Evolutionary conservation across 1,140 invertebrate genomes (phyloP), one percentile per base, ranked within the genome.

Genomic region (Leptinotarsa lineolata): DNA sequence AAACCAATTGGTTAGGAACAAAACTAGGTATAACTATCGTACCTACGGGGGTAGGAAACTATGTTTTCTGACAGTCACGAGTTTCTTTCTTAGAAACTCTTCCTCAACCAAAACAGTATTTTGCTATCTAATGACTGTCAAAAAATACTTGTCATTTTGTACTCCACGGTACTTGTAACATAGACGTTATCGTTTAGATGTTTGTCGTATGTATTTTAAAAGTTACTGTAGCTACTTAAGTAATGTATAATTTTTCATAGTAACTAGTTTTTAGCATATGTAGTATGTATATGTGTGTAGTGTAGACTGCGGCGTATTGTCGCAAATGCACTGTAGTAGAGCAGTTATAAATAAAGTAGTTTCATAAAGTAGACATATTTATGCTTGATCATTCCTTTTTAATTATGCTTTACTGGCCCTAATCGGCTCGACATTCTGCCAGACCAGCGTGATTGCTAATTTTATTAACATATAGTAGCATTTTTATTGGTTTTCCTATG

Each of bases 321-420:
- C 81, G 81, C 81, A 82, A 75, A 81, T 84, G 83, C 83, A 84
- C 83, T 85, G 83, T 84, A 84, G 83, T 84, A 82, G 82, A 84
- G 84, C 82, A 80, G 82, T 84, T 81, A 81, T 79, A 77, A 85
- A 85, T 85, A 85, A 85, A 85, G 84, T 85, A 85, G 84, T 84
- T 83, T 83, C 77, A 82, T 83, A 82, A 83, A 81, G 82, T 84
- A 84, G 83, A 81, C 67, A 78, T 81, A 80, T 78, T 79, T 60
- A 70, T 61, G 58, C 58, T 70, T 70, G 54, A 39, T 68, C 45
- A 68, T 68, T 68, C 75, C 76, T 65, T 71, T 65, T 72, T 77
- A 70, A 72, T 77, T 48, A 75, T 59, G 74, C 74, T 73, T 73
- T 18, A 59, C 39, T 67, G 65, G 71, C 63, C 71, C 21, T 64